These are phyloP conservation scores for Seison nebaliae DNA, from an alignment of 1,140 invertebrate species.

Conservation along the genomic window DNA sequence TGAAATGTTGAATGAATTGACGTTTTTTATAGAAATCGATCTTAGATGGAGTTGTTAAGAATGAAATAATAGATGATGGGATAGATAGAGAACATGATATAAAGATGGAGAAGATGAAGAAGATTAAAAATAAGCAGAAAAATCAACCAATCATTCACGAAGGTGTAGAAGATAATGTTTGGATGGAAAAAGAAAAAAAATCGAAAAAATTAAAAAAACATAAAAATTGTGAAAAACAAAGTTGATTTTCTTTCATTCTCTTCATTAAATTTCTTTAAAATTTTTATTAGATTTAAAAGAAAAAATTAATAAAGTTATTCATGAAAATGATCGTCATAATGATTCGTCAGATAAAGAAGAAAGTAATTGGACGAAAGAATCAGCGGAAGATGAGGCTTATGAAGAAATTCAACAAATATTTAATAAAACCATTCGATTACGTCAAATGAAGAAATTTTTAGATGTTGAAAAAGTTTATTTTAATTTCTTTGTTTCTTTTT, in stretches of 20 bases:
- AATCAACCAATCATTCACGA: slow-evolving; percentile 6
- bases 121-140: slow-evolving; percentile 1
- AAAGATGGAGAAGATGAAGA: neutral
- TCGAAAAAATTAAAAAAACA: no score
- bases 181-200: slow-evolving; percentile 10
- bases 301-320: slow-evolving; percentile 2
- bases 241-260: no score
- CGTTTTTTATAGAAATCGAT: slow-evolving; percentile 1
- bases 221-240: no score
- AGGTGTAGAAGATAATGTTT: slow-evolving; percentile 11
- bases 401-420: slow-evolving; percentile 44
- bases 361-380: slow-evolving; percentile 2
- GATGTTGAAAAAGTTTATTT: slow-evolving; percentile 13
- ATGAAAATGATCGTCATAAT: slow-evolving; percentile 11
- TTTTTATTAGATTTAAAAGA: slow-evolving; percentile 2
- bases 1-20: slow-evolving; percentile 4
- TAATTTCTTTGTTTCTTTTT: no score
- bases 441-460: slow-evolving; percentile 30
- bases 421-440: slow-evolving; percentile 36
- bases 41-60: neutral
- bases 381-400: slow-evolving; percentile 37
- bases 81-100: neutral
- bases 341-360: slow-evolving; percentile 12
- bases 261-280: no score
- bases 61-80: neutral